Percentiles rank a stretch among this genome's conserved stretches.
phyloP scores from a whole-genome alignment of 2,113 vertebrate genomes.

The Stegostoma tigrinum region DNA sequence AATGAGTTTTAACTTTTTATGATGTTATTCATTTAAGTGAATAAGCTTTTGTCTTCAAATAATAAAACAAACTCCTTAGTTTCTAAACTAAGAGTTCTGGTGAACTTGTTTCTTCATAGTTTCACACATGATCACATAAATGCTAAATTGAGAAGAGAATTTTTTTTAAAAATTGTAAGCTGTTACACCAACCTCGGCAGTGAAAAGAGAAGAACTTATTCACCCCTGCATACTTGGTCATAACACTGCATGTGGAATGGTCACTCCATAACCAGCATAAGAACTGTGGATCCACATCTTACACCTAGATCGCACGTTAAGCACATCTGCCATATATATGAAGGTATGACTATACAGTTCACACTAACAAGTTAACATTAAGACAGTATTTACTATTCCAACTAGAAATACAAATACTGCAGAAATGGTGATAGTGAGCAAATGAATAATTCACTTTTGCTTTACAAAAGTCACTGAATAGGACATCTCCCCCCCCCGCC shows the following conservation, averaged over 20 bases:
- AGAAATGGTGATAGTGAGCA: background rate
- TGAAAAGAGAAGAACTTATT: no score
- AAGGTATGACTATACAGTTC: background rate
- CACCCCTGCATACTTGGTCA: background rate
- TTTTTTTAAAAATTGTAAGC: no score
- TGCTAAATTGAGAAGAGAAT: background rate
- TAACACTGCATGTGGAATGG: background rate
- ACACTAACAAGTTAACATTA: background rate
- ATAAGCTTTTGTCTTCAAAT: no score
- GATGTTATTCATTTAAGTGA: no score
- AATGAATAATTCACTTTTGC: background rate
- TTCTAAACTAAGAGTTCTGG: no score
- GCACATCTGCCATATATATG: background rate
- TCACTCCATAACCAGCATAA: background rate
- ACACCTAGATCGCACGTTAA: background rate
- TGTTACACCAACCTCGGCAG: no score
- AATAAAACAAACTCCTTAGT: no score
- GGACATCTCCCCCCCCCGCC: background rate
- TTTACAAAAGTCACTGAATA: background rate
- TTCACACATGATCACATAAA: background rate
- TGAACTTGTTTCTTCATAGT: no score
- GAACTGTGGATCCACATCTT: background rate
- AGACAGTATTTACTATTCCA: constrained; percentile 10
- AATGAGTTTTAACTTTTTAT: no score
- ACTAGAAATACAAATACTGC: background rate